A percentile compares a stretch with the other conserved stretches of the same genome.
These are phyloP conservation scores for Epinephelus malabaricus DNA, from an alignment of 2,797 vertebrate species.

Conservation along the genomic window DNA sequence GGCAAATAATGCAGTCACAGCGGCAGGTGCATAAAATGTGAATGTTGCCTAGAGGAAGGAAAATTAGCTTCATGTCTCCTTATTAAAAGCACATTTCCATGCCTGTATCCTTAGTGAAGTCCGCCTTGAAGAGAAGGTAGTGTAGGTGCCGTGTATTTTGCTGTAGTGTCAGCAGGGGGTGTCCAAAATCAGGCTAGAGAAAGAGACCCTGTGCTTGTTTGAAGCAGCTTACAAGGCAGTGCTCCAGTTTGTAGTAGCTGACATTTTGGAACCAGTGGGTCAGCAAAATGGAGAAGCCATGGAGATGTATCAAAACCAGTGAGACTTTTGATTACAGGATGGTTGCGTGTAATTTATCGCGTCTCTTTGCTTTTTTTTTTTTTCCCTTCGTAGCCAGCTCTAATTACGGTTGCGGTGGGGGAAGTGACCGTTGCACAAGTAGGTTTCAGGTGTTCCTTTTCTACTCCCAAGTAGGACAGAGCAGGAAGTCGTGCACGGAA, in stretches of 20 bases:
- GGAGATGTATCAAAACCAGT: conserved; percentile 72
- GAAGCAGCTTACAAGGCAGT: conserved; percentile 61
- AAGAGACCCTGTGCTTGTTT: conserved; percentile 47
- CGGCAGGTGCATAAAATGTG: background rate
- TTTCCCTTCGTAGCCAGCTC: background rate
- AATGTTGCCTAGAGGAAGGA: background rate
- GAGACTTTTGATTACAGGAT: conserved; percentile 58
- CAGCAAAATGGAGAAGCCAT: conserved; percentile 79
- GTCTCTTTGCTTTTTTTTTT: conserved; percentile 24
- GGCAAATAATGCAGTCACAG: rapidly evolving
- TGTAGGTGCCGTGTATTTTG: conserved; percentile 50
- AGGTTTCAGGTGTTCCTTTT: conserved; percentile 55
- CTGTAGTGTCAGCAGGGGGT: conserved; percentile 79
- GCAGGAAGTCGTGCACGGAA: conserved; percentile 26
- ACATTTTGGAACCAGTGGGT: conserved; percentile 85
- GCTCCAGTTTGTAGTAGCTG: conserved; percentile 81
- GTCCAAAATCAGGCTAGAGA: conserved; percentile 73
- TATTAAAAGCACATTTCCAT: conserved; percentile 1
- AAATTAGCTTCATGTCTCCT: background rate
- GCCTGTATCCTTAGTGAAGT: background rate
- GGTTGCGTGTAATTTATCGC: conserved; percentile 55
- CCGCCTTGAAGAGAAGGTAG: background rate
- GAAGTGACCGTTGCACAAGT: conserved; percentile 32
- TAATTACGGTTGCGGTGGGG: conserved; percentile 43
- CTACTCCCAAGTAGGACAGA: conserved; percentile 35